These are phyloP conservation scores for Podarcis cretensis DNA, from an alignment of 2,113 vertebrate species.

Conservation along the genomic window DNA sequence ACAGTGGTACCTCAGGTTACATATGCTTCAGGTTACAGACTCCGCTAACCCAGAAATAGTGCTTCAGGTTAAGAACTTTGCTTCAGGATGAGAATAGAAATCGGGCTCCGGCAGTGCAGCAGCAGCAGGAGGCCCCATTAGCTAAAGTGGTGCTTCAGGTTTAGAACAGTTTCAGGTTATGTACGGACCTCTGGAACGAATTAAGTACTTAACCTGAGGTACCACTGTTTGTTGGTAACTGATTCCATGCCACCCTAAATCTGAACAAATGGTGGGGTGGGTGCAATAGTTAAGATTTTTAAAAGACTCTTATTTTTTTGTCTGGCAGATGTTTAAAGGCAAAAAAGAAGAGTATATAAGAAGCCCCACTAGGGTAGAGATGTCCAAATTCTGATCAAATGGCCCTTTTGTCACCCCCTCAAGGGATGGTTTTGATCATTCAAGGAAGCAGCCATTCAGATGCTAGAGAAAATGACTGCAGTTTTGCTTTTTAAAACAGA, in stretches of 20 bases:
- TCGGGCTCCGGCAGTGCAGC: no score
- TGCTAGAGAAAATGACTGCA: not conserved
- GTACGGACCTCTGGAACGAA: no score
- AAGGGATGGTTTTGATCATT: constrained; percentile 22
- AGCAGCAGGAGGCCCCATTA: no score
- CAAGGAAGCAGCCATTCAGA: constrained; percentile 14
- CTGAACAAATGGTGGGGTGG: not conserved
- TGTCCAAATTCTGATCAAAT: constrained; percentile 5
- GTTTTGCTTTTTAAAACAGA: not conserved
- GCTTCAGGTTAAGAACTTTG: no score
- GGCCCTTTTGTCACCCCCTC: constrained; percentile 9
- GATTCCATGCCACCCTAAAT: not conserved
- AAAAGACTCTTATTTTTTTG: constrained; percentile 13
- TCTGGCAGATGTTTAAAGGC: not conserved
- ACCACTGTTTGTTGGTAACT: not conserved
- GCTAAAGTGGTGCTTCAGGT: no score
- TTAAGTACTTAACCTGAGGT: no score
- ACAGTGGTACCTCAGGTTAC: not conserved
- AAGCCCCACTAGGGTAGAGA: not conserved
- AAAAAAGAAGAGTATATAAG: not conserved
- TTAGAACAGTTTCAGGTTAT: no score
- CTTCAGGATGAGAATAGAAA: no score
- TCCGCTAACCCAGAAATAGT: no score
- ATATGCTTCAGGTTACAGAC: no score
- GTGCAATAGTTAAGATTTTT: not conserved